These are phyloP conservation scores for Drosophila prostipennis DNA, from an alignment of 2,888 invertebrate genomes.

Conservation along the genomic window DNA sequence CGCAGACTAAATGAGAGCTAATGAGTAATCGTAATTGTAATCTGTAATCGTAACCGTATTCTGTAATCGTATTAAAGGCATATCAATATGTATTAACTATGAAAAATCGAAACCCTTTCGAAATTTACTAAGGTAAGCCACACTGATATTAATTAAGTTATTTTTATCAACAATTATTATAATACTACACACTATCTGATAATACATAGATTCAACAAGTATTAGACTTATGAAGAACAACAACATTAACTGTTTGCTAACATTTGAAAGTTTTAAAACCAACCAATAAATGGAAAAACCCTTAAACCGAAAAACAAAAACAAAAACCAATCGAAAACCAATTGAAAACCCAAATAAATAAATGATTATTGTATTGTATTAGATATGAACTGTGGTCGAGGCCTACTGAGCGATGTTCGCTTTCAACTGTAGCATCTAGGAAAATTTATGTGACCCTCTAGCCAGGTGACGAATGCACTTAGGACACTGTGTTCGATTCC, in stretches of 20 bases:
- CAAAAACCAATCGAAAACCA: no score
- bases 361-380: constrained; percentile 50
- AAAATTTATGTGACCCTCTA: constrained; percentile 64
- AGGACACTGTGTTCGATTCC: constrained; percentile 48
- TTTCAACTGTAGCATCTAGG: constrained; percentile 77
- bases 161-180: constrained; percentile 63
- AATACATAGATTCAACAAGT: constrained; percentile 53
- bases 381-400: constrained; percentile 59
- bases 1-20: constrained; percentile 44
- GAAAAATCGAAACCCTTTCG: constrained; percentile 59
- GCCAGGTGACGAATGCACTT: constrained; percentile 44
- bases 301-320: constrained; percentile 22
- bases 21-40: constrained; percentile 52
- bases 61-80: constrained; percentile 55
- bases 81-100: constrained; percentile 52
- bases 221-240: constrained; percentile 72
- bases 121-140: constrained; percentile 64
- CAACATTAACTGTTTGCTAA: constrained; percentile 62
- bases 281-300: constrained; percentile 35
- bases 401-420: constrained; percentile 81
- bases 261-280: constrained; percentile 44
- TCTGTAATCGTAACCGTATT: constrained; percentile 48
- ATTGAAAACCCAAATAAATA: constrained; percentile 19
- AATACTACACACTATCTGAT: constrained; percentile 55
- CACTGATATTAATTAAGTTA: constrained; percentile 77